Percentiles rank a stretch among this genome's conserved stretches.
Conservation (phyloP, 2,888 invertebrate genomes). For the Phrixothrix hirtus region DNA sequence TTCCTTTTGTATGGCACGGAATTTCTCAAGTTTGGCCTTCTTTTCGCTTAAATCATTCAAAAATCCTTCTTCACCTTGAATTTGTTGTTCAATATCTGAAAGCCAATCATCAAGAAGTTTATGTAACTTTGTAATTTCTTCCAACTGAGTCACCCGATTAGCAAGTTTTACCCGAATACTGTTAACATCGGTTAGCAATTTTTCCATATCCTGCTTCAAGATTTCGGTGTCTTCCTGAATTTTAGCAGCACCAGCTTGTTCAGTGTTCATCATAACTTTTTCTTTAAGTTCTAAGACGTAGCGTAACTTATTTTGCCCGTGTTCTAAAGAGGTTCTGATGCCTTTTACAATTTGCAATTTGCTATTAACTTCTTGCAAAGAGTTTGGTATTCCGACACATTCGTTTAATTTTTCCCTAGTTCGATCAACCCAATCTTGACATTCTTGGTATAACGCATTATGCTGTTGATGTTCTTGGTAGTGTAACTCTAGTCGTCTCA, state of each 20-base stretch:
- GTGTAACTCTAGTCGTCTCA: conserved; percentile 87
- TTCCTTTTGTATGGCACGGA: conserved; percentile 80
- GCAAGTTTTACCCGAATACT: conserved; percentile 77
- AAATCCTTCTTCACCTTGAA: conserved; percentile 72
- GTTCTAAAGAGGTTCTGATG: conserved; percentile 87
- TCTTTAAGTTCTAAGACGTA: conserved; percentile 90
- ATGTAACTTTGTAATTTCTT: conserved; percentile 84
- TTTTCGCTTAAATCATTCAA: conserved; percentile 90
- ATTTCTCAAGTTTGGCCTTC: conserved; percentile 85
- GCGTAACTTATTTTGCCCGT: conserved; percentile 84
- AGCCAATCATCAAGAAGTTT: conserved; percentile 85
- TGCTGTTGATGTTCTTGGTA: conserved; percentile 96
- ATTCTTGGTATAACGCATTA: conserved; percentile 88
- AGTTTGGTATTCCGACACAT: conserved; percentile 79
- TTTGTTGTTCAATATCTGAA: conserved; percentile 83
- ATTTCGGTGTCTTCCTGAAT: conserved; percentile 91
- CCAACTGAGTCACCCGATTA: conserved; percentile 75
- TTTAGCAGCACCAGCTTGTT: conserved; percentile 82
- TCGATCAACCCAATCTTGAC: conserved; percentile 90
- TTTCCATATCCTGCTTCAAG: conserved; percentile 88
- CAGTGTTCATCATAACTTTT: conserved; percentile 90
- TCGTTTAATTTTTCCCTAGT: conserved; percentile 84
- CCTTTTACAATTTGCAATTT: conserved; percentile 85
- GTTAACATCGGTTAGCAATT: conserved; percentile 78
- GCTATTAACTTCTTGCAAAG: conserved; percentile 80